A percentile compares a stretch with the other conserved stretches of the same genome.
Evolutionary conservation across 1,140 invertebrate genomes (phyloP).

Genomic region (Drosophila virilis): DNA sequence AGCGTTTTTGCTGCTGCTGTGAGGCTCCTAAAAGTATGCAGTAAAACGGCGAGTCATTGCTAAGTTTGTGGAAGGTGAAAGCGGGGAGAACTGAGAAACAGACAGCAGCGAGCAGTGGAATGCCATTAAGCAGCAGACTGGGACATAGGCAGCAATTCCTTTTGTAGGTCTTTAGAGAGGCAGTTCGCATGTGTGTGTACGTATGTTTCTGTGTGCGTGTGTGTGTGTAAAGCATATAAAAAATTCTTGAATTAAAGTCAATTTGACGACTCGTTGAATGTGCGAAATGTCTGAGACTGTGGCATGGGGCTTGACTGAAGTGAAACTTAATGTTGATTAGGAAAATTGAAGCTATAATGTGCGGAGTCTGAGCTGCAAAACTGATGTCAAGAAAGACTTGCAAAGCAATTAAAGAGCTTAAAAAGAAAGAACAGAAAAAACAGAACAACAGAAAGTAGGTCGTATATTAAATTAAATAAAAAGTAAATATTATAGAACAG

Average conservation of each 20-base stretch:
- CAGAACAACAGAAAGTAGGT: neutral
- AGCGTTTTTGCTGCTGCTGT: constrained; percentile 61
- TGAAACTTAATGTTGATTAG: constrained; percentile 68
- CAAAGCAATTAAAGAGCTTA: neutral
- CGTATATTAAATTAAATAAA: neutral
- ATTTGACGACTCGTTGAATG: constrained; percentile 58
- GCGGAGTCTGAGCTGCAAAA: constrained; percentile 3
- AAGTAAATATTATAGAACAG: too few relatives aligned
- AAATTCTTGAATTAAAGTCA: constrained; percentile 75
- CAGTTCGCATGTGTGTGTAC: constrained; percentile 1
- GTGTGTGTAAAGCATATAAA: constrained; percentile 41
- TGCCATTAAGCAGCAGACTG: constrained; percentile 68
- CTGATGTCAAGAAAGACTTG: neutral
- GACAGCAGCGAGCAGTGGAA: constrained; percentile 29
- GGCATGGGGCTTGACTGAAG: constrained; percentile 19
- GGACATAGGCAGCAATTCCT: constrained; percentile 63
- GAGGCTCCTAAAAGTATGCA: constrained; percentile 56
- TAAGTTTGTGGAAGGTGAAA: neutral
- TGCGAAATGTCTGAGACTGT: constrained; percentile 17
- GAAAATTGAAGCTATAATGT: constrained; percentile 62
- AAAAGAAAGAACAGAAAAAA: too few relatives aligned
- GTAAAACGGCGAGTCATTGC: constrained; percentile 60
- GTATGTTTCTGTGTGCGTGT: constrained; percentile 13
- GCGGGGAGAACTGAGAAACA: neutral
- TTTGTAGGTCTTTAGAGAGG: constrained; percentile 47